A percentile compares a stretch with the other conserved stretches of the same genome.
Evolutionary conservation across 2,113 vertebrate genomes (phyloP).

Genomic region (Egretta garzetta): DNA sequence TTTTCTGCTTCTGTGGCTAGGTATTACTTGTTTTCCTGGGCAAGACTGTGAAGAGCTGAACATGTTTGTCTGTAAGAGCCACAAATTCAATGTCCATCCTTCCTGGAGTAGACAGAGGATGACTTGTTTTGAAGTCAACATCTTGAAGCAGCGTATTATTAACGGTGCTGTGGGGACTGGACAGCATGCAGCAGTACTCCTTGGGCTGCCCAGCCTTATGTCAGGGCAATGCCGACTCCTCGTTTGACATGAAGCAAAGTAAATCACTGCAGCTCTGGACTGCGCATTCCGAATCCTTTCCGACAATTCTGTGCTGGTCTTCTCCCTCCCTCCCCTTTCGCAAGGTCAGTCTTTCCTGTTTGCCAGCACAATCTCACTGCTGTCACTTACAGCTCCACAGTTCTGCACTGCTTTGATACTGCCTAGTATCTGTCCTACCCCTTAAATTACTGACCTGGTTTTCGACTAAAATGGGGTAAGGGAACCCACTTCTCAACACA

Average conservation of each 20-base stretch:
- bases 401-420: too few species aligned
- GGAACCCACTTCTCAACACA: too few species aligned
- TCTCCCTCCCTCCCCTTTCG: background rate
- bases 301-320: background rate
- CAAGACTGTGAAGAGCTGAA: background rate
- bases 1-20: background rate
- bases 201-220: background rate
- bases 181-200: background rate
- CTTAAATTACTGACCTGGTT: too few species aligned
- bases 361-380: background rate
- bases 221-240: accelerated
- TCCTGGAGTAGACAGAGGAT: background rate
- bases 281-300: background rate
- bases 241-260: background rate
- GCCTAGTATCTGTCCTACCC: too few species aligned
- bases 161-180: background rate
- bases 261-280: background rate
- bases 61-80: background rate
- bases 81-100: background rate
- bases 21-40: background rate
- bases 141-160: background rate
- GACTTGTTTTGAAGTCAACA: background rate
- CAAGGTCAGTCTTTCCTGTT: background rate
- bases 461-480: too few species aligned
- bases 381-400: background rate